A percentile compares a stretch with the other conserved stretches of the same genome.
These are phyloP conservation scores for Stichopus horrens DNA, from an alignment of 53 echinoderm and acorn worm species.

Conservation along the genomic window DNA sequence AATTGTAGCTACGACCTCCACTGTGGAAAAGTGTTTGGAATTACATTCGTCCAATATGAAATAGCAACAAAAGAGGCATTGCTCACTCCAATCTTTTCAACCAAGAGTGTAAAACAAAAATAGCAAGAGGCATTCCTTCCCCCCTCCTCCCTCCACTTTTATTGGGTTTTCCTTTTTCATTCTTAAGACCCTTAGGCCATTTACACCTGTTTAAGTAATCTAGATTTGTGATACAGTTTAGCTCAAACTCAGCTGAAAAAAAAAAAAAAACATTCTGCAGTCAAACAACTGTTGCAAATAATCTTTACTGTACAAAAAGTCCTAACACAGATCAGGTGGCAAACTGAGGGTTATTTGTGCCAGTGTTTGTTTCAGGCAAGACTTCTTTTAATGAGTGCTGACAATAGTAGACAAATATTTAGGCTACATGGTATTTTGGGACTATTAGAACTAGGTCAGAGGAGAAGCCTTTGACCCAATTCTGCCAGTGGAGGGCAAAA, in stretches of 20 bases:
- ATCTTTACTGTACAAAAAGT: background rate
- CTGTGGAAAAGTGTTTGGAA: no score
- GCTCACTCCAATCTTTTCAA: no score
- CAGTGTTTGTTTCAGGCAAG: slow-evolving; percentile 29
- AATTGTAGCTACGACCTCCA: no score
- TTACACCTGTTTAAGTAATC: background rate
- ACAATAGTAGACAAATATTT: slow-evolving; percentile 47
- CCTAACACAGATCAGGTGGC: slow-evolving; percentile 28
- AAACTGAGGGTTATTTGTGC: slow-evolving; percentile 19
- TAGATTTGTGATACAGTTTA: background rate
- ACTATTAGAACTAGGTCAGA: slow-evolving; percentile 46
- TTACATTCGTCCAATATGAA: no score
- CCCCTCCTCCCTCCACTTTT: no score
- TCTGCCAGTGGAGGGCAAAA: slow-evolving; percentile 36
- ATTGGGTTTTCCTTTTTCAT: background rate
- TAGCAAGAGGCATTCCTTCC: no score
- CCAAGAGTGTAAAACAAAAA: no score
- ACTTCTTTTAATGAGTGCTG: slow-evolving; percentile 34
- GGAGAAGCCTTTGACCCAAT: slow-evolving; percentile 48
- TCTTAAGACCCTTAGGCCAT: background rate
- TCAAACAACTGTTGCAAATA: background rate
- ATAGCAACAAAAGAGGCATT: no score
- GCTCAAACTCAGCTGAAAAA: background rate
- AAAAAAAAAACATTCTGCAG: background rate
- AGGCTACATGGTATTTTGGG: slow-evolving; percentile 46